Base-by-base conservation (phyloP, 2,797 vertebrate genomes). In the Sebastes flavidus region DNA sequence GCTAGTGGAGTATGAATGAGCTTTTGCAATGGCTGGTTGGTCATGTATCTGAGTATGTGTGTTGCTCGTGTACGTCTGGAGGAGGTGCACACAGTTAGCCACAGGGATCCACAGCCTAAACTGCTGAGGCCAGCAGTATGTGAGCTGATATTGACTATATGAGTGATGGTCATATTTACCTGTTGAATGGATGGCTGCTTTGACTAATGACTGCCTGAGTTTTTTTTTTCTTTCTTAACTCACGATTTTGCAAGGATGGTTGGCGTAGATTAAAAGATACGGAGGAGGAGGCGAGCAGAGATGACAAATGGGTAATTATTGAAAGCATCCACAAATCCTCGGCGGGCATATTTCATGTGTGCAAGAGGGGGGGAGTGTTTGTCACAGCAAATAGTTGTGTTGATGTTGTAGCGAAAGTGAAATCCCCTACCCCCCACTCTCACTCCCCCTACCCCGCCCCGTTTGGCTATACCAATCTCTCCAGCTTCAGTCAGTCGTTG, bases 141-240 rank as follows among this genome's bases (percentile, higher is more conserved):
- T 60, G 80, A 82, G 87, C 85, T 89, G 69, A 87, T 88, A 92
- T 91, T 81, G 91, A 90, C 83, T 86, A 29, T 56, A 54, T 94
- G 95, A 95, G 74, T 82, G 86, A 94, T 93, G 88, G 67, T 89
- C 87, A 90, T 87, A 91, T 96, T 94, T 90, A 95, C 89, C 91
- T 93, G 92, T 90, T 92, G 81, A 93, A 92, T 81, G 90, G 90
- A 90, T 89, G 91, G 75, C 63, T 89, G 92, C 83, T 89, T 87
- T 92, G 92, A 93, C 91, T 92, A 93, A 95, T 91, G 91, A 83
- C 87, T 29, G 75, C 81, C 65, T 79, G 80, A 85, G 87, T 90
- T 2, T 88, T 83, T 89, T 83, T 83, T 89, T 38, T 75, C 91
- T 93, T 91, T 89, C 86, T 91, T 89, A 92, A 91, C 87, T 78